phyloP scores from a whole-genome alignment of 2,888 invertebrate species.

The Drosophila robusta region DNA sequence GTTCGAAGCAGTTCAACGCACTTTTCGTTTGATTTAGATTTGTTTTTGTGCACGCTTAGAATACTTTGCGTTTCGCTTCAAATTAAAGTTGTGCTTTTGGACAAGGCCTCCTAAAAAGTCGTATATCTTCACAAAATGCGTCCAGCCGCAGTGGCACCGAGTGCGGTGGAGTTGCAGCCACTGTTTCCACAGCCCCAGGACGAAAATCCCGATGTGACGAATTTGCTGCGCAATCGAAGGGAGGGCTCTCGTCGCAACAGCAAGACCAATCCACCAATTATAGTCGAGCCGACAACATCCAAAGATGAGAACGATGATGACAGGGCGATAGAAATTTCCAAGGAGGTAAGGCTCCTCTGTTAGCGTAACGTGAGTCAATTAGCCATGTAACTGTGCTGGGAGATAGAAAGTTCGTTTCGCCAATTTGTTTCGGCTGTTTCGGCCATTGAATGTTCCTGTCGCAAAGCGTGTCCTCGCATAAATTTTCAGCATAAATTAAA shows the following conservation, averaged over 20 bases:
- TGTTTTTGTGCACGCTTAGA: slow-evolving; percentile 9
- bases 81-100: slow-evolving; percentile 26
- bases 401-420: slow-evolving; percentile 10
- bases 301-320: slow-evolving; percentile 1
- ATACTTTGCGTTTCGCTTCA: slow-evolving; percentile 45
- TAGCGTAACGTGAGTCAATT: slow-evolving; percentile 24
- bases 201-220: slow-evolving; percentile 5
- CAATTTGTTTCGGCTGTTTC: slow-evolving; percentile 15
- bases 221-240: slow-evolving; percentile 54
- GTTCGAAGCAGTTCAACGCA: slow-evolving; percentile 38
- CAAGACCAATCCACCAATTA: slow-evolving; percentile 16
- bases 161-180: slow-evolving; percentile 5
- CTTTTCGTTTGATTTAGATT: slow-evolving; percentile 17
- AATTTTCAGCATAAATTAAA: slow-evolving; percentile 54
- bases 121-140: slow-evolving; percentile 16
- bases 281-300: slow-evolving; percentile 6
- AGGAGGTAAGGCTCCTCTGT: slow-evolving; percentile 18
- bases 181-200: slow-evolving; percentile 10
- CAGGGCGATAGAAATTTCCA: not conserved
- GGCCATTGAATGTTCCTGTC: slow-evolving; percentile 6
- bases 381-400: slow-evolving; percentile 6
- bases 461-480: slow-evolving; percentile 58
- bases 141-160: not conserved
- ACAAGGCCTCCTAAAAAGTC: slow-evolving; percentile 20
- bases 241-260: slow-evolving; percentile 11